Conservation (phyloP, 2,797 vertebrate genomes). For the Eulemur rubriventer region DNA sequence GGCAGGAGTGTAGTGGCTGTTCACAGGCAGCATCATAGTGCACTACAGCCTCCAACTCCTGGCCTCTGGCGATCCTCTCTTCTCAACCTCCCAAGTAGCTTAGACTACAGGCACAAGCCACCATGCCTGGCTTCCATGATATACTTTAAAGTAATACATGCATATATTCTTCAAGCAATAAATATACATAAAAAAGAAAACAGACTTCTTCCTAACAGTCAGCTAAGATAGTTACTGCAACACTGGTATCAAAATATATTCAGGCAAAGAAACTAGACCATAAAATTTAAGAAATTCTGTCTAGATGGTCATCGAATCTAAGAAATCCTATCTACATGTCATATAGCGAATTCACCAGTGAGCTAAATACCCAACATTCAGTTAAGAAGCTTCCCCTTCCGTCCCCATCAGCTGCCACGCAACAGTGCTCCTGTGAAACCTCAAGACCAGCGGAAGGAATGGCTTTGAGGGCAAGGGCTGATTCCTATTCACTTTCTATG, state of each 20-base stretch:
- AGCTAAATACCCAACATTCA: background rate
- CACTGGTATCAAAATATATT: background rate
- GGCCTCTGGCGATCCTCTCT: too few relatives aligned
- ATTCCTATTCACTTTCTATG: background rate
- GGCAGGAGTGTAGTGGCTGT: background rate
- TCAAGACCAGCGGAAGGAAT: background rate
- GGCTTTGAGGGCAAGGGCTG: background rate
- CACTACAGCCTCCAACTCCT: background rate
- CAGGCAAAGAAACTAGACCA: background rate
- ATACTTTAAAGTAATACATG: background rate
- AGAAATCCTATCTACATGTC: background rate
- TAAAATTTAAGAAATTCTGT: conserved; percentile 1
- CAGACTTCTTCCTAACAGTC: background rate
- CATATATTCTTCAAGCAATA: conserved; percentile 24
- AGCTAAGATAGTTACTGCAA: background rate
- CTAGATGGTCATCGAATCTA: background rate
- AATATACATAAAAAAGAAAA: background rate
- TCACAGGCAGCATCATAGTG: background rate
- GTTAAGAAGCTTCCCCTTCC: background rate
- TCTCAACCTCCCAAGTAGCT: background rate
- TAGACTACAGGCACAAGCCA: background rate
- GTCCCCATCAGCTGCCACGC: background rate
- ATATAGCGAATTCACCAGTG: background rate
- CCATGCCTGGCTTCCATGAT: background rate
- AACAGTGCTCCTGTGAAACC: background rate